phyloP scores from a whole-genome alignment of 2,888 invertebrate species.

The Sinotaia quadrata region DNA sequence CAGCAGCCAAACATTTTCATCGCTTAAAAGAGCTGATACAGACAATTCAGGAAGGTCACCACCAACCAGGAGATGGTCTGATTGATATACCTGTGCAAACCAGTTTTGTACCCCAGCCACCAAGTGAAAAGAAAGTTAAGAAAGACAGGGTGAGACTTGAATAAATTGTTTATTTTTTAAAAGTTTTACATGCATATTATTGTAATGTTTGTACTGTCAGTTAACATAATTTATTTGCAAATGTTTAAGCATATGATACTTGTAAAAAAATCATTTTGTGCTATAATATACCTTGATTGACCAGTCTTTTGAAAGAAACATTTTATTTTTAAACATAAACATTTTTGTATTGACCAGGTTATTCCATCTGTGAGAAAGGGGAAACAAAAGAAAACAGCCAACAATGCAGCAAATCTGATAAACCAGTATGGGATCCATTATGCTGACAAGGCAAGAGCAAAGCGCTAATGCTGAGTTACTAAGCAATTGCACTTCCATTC shows the following conservation, averaged over 20 bases:
- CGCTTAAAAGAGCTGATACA: constrained; percentile 47
- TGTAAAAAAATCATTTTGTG: too few relatives aligned
- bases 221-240: too few relatives aligned
- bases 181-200: too few relatives aligned
- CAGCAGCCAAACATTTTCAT: constrained; percentile 45
- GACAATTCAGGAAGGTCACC: constrained; percentile 45
- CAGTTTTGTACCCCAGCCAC: constrained; percentile 8
- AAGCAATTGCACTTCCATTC: too few relatives aligned
- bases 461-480: too few relatives aligned
- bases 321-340: too few relatives aligned
- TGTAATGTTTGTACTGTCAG: too few relatives aligned
- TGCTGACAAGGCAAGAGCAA: constrained; percentile 28
- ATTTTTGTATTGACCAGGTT: background rate
- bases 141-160: constrained; percentile 31
- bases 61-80: constrained; percentile 47
- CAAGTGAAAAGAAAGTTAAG: constrained; percentile 32
- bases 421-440: constrained; percentile 42
- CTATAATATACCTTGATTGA: too few relatives aligned
- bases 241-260: too few relatives aligned
- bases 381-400: constrained; percentile 41
- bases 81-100: constrained; percentile 34
- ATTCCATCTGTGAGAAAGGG: constrained; percentile 21
- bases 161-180: too few relatives aligned
- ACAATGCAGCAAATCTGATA: constrained; percentile 42
- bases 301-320: too few relatives aligned